Conservation (phyloP, 2,797 vertebrate species). For the Buphagus erythrorhynchus region DNA sequence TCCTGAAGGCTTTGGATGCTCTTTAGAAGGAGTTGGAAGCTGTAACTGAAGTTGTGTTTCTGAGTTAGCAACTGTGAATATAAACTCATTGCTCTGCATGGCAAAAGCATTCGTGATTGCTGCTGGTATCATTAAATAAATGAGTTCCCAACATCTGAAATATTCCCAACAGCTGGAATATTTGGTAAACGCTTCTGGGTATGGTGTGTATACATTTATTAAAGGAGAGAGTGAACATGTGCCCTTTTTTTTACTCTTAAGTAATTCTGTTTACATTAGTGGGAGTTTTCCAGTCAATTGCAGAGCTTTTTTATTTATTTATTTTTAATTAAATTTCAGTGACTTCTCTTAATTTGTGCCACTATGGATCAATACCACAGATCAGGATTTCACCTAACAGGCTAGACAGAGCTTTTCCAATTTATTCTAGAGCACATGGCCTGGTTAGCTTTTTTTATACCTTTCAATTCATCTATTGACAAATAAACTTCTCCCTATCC, state of each 20-base stretch:
- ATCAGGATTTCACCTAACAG: background rate
- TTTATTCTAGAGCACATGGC: background rate
- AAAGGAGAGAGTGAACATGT: background rate
- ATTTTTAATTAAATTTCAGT: background rate
- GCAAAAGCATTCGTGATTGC: background rate
- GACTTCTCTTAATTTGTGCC: background rate
- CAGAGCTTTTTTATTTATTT: background rate
- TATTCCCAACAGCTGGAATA: background rate
- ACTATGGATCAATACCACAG: rapidly evolving
- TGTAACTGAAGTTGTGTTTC: background rate
- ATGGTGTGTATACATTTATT: background rate
- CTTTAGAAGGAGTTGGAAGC: background rate
- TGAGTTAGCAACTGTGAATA: background rate
- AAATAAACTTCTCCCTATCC: background rate
- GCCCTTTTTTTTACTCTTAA: background rate
- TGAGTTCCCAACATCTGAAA: background rate
- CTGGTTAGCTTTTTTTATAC: background rate
- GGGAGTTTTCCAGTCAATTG: background rate
- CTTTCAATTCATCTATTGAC: background rate
- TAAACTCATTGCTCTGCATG: background rate
- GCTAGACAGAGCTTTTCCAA: background rate
- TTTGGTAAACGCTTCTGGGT: background rate
- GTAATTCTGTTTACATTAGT: background rate
- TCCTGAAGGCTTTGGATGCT: background rate
- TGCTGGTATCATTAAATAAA: background rate